Conservation (phyloP, 2,888 invertebrate species). For the Rhingia campestris region DNA sequence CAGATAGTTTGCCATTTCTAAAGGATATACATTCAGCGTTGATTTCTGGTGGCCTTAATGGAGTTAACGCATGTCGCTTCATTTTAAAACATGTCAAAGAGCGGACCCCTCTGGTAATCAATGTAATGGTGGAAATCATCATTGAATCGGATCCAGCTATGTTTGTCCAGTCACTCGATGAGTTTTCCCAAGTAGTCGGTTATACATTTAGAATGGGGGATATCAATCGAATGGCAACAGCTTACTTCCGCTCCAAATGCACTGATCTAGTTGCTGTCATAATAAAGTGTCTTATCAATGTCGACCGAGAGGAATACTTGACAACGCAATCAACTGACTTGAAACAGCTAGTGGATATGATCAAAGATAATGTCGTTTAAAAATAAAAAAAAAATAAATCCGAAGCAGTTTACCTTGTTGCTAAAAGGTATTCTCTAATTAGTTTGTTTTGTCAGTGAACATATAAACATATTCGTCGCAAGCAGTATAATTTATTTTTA, state of each 20-base stretch:
- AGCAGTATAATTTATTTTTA: too few species aligned
- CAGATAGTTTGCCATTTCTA: constrained; percentile 65
- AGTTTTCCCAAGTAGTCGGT: constrained; percentile 60
- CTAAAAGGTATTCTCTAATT: constrained; percentile 42
- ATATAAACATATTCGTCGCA: too few species aligned
- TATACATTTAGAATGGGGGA: constrained; percentile 74
- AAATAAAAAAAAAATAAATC: not conserved
- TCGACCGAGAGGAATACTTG: constrained; percentile 57
- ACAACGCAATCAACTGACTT: constrained; percentile 55
- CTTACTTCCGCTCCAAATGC: constrained; percentile 58
- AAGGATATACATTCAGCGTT: constrained; percentile 37
- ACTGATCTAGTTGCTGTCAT: constrained; percentile 48
- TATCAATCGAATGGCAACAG: constrained; percentile 49
- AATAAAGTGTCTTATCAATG: constrained; percentile 58
- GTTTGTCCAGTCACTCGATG: constrained; percentile 75
- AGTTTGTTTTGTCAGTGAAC: too few species aligned
- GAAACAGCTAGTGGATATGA: constrained; percentile 57
- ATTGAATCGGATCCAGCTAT: constrained; percentile 76
- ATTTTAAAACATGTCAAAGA: constrained; percentile 44
- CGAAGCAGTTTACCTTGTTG: constrained; percentile 36
- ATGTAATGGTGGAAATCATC: constrained; percentile 75
- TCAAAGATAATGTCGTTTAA: constrained; percentile 32
- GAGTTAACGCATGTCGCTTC: constrained; percentile 59
- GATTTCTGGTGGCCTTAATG: constrained; percentile 31
- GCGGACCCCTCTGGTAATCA: constrained; percentile 47